Percentiles rank a stretch among this genome's conserved stretches.
phyloP scores from a whole-genome alignment of 64 coral and sea anemone species.

The Astreopora myriophthalma region DNA sequence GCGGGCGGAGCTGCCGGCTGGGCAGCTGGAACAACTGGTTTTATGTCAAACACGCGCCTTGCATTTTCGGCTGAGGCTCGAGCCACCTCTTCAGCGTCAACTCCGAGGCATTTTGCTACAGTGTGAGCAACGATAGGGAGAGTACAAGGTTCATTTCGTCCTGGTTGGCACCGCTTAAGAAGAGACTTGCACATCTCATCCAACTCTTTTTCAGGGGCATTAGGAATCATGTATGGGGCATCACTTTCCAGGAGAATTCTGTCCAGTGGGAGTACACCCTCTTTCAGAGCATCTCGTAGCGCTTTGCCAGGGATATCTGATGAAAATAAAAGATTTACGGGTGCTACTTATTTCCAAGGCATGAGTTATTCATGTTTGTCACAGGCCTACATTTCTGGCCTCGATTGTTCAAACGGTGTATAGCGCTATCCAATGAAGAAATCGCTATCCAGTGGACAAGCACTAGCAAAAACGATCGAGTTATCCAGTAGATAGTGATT shows the following conservation, averaged over 20 bases:
- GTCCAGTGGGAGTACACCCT: conserved; percentile 87
- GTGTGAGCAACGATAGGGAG: conserved; percentile 83
- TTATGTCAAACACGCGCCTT: conserved; percentile 82
- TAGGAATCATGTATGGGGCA: conserved; percentile 98
- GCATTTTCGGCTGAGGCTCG: conserved; percentile 81
- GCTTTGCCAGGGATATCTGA: conserved; percentile 75
- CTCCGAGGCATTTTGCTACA: conserved; percentile 79
- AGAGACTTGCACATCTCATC: conserved; percentile 84
- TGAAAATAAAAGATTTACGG: not conserved
- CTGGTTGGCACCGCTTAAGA: conserved; percentile 82
- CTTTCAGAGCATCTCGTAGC: conserved; percentile 84
- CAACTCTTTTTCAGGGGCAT: conserved; percentile 80
- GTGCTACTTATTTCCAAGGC: no score
- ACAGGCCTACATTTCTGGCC: no score
- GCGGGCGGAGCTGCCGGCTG: not conserved
- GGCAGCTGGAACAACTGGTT: not conserved
- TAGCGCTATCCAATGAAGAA: no score
- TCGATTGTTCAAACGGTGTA: no score
- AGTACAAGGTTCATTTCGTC: conserved; percentile 97
- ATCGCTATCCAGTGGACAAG: no score
- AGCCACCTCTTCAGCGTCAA: conserved; percentile 89
- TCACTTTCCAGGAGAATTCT: conserved; percentile 94
- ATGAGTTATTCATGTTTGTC: no score
- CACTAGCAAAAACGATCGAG: no score
- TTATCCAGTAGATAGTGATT: no score